phyloP scores from a whole-genome alignment of 2,888 invertebrate genomes.

The Zelleria hepariella region DNA sequence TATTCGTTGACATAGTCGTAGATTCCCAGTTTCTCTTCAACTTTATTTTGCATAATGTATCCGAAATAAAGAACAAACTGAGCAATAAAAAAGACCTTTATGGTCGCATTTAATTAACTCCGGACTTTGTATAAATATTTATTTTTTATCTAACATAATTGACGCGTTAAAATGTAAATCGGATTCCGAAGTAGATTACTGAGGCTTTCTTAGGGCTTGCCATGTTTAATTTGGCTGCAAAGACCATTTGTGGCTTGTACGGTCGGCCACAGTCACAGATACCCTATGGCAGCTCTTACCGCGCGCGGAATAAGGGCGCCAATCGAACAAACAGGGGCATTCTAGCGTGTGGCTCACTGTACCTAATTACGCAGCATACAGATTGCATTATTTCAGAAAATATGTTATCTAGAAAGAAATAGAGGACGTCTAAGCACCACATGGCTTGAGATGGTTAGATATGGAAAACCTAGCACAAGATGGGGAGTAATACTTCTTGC shows the following conservation, averaged over 20 bases:
- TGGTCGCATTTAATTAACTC: conserved; percentile 4
- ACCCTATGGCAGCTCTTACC: no score
- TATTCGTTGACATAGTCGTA: neutral
- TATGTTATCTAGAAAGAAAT: no score
- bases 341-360: no score
- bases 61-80: neutral
- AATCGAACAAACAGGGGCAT: no score
- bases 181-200: neutral
- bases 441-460: no score
- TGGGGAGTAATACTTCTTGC: no score
- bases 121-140: conserved; percentile 1
- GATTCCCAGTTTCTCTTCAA: neutral
- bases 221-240: neutral
- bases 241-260: neutral
- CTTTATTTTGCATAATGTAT: neutral
- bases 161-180: conserved; percentile 3
- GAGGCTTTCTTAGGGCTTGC: neutral
- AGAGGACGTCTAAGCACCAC: no score
- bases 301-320: no score
- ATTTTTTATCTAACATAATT: neutral
- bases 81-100: conserved; percentile 1
- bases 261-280: no score
- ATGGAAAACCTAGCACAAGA: no score
- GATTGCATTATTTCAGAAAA: no score
- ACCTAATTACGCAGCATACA: no score